Base-by-base conservation (phyloP, 2,113 vertebrate species). In the Casuarius casuarius region DNA sequence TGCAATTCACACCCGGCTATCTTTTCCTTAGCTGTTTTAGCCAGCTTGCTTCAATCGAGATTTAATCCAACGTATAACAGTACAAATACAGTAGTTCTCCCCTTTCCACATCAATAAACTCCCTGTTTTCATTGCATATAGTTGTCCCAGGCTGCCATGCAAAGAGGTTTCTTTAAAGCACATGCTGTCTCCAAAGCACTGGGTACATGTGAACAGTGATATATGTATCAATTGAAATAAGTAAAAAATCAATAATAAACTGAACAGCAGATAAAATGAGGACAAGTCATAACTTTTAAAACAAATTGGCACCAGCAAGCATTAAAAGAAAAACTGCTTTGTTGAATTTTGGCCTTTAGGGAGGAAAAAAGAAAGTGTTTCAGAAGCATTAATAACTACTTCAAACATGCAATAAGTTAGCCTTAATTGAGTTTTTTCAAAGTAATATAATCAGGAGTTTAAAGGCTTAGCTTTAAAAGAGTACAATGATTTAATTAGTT, bases 401-500 rank as follows among this genome's bases (percentile, higher is more conserved):
- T 89, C 77, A 87, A 44, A 78, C 29, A 62, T 48, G 71, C 76
- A 82, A 25, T 76, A 74, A 87, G 59, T 74, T 88, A 58, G n/a
- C 6, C 65, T 76, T 84, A 83, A 91, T 17, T 77, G 35, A 83
- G 5, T 93, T 85, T 63, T 75, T 66, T 40, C 22, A 13, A 90
- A 95, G 31, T 65, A 74, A 61, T 84, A 44, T 63, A 77, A 95
- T 94, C 67, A 83, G 42, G 17, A 94, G 2, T 94, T 85, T 87
- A 65, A 96, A 91, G 72, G 54, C 72, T 88, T 67, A 51, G 29
- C 89, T 92, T 90, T 81, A 48, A 56, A 86, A 90, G 26, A 87
- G 23, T 29, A 65, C 67, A 80, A 29, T 74, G 33, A 65, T 92
- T 95, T 94, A 95, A 97, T 97, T 95, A 77, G 33, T 92, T 93